Evolutionary conservation across 2,888 invertebrate species (phyloP).

Genomic region (Cheiracanthium punctorium): DNA sequence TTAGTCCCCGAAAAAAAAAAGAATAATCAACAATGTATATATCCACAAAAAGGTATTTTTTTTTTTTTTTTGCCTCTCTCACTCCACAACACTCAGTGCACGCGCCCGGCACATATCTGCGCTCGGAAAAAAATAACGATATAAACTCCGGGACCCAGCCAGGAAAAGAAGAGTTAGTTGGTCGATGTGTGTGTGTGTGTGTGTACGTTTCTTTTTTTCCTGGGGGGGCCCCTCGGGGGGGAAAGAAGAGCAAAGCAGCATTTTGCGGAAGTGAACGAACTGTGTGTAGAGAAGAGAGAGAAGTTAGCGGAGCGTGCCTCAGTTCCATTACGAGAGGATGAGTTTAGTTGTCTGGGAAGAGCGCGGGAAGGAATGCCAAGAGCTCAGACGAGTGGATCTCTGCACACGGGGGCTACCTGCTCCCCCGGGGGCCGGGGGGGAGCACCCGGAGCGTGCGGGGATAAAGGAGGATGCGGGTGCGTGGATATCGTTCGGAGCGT

Average conservation of each 20-base stretch:
- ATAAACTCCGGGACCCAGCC: too few relatives aligned
- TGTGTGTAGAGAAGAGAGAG: too few relatives aligned
- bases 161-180: too few relatives aligned
- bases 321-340: constrained; percentile 29
- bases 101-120: too few relatives aligned
- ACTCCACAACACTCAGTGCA: too few relatives aligned
- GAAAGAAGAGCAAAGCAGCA: too few relatives aligned
- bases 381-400: not conserved
- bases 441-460: not conserved
- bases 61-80: too few relatives aligned
- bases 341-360: constrained; percentile 35
- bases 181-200: not conserved
- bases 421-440: not conserved
- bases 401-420: too few relatives aligned
- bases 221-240: not conserved
- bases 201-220: not conserved
- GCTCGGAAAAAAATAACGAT: too few relatives aligned
- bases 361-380: not conserved
- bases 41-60: too few relatives aligned
- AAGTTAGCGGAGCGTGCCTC: constrained; percentile 45
- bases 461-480: not conserved
- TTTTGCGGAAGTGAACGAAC: constrained; percentile 65
- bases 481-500: not conserved
- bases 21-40: too few relatives aligned
- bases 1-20: too few relatives aligned